Base-by-base conservation (phyloP, 2,113 vertebrate genomes). In the Mastomys coucha region DNA sequence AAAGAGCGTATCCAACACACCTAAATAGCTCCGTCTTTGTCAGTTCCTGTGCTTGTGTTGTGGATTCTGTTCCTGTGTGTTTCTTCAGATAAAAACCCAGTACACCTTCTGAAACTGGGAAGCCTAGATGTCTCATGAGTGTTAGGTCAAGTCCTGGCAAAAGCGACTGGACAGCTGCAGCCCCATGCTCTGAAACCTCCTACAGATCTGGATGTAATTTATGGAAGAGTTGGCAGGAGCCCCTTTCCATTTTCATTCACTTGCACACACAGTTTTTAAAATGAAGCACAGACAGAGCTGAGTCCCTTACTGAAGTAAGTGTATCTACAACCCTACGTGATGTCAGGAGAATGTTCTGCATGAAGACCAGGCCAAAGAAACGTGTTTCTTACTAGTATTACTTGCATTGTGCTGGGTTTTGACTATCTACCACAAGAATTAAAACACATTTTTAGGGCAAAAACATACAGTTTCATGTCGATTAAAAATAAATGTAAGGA, bases 61-160 rank as follows among this genome's bases (percentile, higher is more conserved):
- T 93, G 72, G 73, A 72, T 93, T 92, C 60, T 39, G 13, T 53
- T 95, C 91, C 65, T 84, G 51, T 85, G 88, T 95, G 51, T 80
- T 91, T 91, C 90, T 85, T 72, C 51, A 45, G 51, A 96, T 80
- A 85, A 94, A 94, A 93, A 73, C 36, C 39, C 56, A 20, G 87
- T 90, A 39, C 28, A 8, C 85, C 51, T 76, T 95, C 63, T 95
- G 94, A 93, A 97, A 92, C 91, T 89, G 65, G 56, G 81, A 82
- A 93, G 58, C 76, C 53, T 26, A 2, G 3, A 81, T 76, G 60
- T 91, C 73, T 95, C 91, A 89, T 73, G 81, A 75, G 92, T 42
- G 53, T 89, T 91, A 93, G 91, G 88, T 91, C 89, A 91, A 97
- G 94, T 89, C 84, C 91, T 97, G 95, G 94, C 91, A 97, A 69